Evolutionary conservation across 2,888 invertebrate species (phyloP), one percentile per base, ranked within the genome.

Genomic region (Chrysina gloriosa): DNA sequence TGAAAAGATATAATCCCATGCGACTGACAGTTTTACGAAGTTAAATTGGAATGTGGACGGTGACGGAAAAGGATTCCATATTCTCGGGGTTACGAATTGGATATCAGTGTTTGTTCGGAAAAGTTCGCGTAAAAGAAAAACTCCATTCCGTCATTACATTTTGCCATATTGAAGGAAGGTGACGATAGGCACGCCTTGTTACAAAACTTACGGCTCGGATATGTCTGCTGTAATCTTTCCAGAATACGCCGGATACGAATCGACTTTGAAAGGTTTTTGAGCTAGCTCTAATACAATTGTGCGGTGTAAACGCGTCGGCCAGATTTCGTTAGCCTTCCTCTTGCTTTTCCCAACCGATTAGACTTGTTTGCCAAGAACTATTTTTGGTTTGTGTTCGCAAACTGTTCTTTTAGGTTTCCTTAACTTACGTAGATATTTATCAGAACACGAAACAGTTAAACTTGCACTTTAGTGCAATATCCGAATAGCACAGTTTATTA

Each of bases 191-290:
- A 66, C 66, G 71, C 47, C 69, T 69, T 73, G 70, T 71, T 68
- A 67, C 64, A 69, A 73, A 73, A 73, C 70, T 73, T 73, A 68
- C 69, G 65, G 66, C 70, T 65, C 7, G 68, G 71, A 72, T 71
- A 73, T 69, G 73, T 73, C 73, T 71, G 69, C 63, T 70, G 67
- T 69, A 71, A 73, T 73, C 69, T 72, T 72, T 70, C 70, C 64
- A 70, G 56, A 64, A 70, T 70, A 71, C 70, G 58, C 50, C 50
- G 67, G 68, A 70, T 70, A 72, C 52, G 69, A 66, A 69, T 42
- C 70, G 68, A 72, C 70, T 73, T 71, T 72, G 72, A 72, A 70
- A 70, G 71, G 71, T 68, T 73, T 68, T 69, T 65, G 65, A 25
- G 29, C 56, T 48, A 36, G 67, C 69, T 70, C 63, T 71, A 73